phyloP scores from a whole-genome alignment of 2,888 invertebrate genomes.

The Suillia variegata region DNA sequence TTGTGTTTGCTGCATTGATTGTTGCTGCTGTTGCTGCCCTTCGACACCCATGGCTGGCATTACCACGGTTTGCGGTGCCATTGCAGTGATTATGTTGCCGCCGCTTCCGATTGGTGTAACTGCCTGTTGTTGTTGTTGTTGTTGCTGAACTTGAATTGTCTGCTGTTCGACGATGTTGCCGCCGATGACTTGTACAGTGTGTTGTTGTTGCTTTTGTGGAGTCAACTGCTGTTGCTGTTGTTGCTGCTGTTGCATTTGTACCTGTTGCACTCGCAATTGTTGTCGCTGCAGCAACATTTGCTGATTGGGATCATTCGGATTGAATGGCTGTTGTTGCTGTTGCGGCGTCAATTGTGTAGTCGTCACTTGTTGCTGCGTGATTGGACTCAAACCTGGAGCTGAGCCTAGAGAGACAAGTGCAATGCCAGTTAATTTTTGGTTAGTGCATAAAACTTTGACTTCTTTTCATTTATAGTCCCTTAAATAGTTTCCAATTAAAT shows the following conservation, averaged over 20 bases:
- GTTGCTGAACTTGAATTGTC: conserved; percentile 40
- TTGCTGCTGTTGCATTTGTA: conserved; percentile 43
- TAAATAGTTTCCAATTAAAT: too few relatives aligned
- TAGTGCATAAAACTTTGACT: too few relatives aligned
- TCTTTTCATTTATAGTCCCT: too few relatives aligned
- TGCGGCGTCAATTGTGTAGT: conserved; percentile 37
- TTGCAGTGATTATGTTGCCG: conserved; percentile 41
- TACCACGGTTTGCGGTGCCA: conserved; percentile 45
- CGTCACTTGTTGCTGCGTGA: conserved; percentile 37
- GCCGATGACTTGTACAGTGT: conserved; percentile 53
- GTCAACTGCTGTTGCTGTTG: conserved; percentile 26
- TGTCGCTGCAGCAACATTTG: conserved; percentile 56
- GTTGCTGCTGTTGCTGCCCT: conserved; percentile 56
- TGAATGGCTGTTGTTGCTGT: conserved; percentile 46
- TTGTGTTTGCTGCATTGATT: conserved; percentile 58
- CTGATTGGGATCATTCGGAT: conserved; percentile 56
- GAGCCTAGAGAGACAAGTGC: conserved; percentile 29
- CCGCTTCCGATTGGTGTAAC: conserved; percentile 35
- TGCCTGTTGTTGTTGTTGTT: conserved; percentile 26
- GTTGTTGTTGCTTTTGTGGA: conserved; percentile 41
- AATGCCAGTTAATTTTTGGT: too few relatives aligned
- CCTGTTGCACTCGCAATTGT: conserved; percentile 55
- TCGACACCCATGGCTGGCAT: conserved; percentile 40
- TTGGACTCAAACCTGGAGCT: conserved; percentile 58
- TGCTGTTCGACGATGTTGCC: conserved; percentile 48